phyloP scores from a whole-genome alignment of 23 tunicate species.

The Aplidium turbinatum region DNA sequence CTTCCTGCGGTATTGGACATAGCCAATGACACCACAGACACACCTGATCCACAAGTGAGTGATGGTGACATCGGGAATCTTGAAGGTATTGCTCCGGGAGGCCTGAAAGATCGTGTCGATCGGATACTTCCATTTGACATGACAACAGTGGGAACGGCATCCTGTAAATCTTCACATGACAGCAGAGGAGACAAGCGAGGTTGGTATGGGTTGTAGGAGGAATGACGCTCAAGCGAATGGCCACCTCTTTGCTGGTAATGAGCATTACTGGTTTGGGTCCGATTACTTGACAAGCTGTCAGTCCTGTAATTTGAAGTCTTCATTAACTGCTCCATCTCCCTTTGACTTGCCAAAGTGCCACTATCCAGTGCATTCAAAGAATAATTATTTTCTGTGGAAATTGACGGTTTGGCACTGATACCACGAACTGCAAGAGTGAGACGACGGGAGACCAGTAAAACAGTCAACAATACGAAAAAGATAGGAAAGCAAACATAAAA shows the following conservation, averaged over 20 bases:
- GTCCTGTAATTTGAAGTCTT: slow-evolving; percentile 25
- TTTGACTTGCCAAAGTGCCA: slow-evolving; percentile 47
- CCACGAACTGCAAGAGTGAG: slow-evolving; percentile 24
- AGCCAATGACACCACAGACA: slow-evolving; percentile 35
- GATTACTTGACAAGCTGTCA: slow-evolving; percentile 45
- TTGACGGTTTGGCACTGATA: neutral
- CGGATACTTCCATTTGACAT: slow-evolving; percentile 62
- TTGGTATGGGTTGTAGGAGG: slow-evolving; percentile 23
- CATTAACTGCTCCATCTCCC: slow-evolving; percentile 21
- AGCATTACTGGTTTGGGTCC: slow-evolving; percentile 31
- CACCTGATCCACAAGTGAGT: slow-evolving; percentile 56
- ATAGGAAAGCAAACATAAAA: slow-evolving; percentile 70
- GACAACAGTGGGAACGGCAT: slow-evolving; percentile 43
- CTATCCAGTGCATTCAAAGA: slow-evolving; percentile 28
- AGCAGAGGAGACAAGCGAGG: slow-evolving; percentile 48
- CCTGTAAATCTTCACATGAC: slow-evolving; percentile 47
- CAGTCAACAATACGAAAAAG: slow-evolving; percentile 41
- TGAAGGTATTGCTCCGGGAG: slow-evolving; percentile 25
- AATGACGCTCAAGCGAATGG: slow-evolving; percentile 39
- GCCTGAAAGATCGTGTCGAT: slow-evolving; percentile 17
- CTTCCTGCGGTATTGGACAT: slow-evolving; percentile 51
- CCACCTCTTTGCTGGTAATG: slow-evolving; percentile 34
- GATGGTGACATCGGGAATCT: slow-evolving; percentile 68
- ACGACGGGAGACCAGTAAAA: slow-evolving; percentile 53
- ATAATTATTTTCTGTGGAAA: slow-evolving; percentile 23